These are phyloP conservation scores for Hyppa rectilinea DNA, from an alignment of 2,888 invertebrate genomes.

Conservation along the genomic window DNA sequence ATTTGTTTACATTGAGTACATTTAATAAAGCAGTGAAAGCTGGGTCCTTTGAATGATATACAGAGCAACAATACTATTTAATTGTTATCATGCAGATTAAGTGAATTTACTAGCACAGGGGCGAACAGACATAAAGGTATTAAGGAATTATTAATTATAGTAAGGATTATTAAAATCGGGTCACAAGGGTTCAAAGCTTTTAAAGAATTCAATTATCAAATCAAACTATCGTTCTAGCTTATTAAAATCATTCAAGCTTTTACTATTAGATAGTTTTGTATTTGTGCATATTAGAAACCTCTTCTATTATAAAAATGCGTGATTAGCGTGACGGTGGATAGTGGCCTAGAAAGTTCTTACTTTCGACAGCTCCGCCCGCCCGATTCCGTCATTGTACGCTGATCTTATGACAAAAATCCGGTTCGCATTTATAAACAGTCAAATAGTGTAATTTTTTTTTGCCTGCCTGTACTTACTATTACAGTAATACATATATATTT, in stretches of 20 bases:
- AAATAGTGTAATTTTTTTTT: slow-evolving; percentile 53
- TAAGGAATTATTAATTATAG: slow-evolving; percentile 11
- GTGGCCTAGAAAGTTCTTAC: slow-evolving; percentile 88
- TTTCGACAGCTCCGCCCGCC: slow-evolving; percentile 80
- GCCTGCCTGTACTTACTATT: no score
- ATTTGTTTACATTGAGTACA: slow-evolving; percentile 8
- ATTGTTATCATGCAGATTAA: slow-evolving; percentile 11
- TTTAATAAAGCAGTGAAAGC: slow-evolving; percentile 40
- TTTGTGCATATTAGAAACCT: slow-evolving; percentile 79
- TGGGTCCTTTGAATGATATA: slow-evolving; percentile 22
- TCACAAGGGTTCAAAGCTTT: not conserved
- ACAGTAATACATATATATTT: no score
- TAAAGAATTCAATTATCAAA: not conserved
- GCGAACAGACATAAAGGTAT: not conserved
- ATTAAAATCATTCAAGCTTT: slow-evolving; percentile 53
- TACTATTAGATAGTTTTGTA: slow-evolving; percentile 47
- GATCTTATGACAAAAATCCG: slow-evolving; percentile 82
- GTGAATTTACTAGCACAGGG: not conserved
- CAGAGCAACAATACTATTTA: slow-evolving; percentile 21
- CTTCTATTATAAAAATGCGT: slow-evolving; percentile 83
- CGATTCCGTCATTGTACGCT: slow-evolving; percentile 69
- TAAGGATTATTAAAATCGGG: slow-evolving; percentile 6
- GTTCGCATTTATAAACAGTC: slow-evolving; percentile 77
- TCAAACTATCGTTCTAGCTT: not conserved
- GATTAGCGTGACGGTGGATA: slow-evolving; percentile 84